Percentiles rank a stretch among this genome's conserved stretches.
Conservation (phyloP, 1,140 invertebrate genomes). For the Drosophila tropicalis region DNA sequence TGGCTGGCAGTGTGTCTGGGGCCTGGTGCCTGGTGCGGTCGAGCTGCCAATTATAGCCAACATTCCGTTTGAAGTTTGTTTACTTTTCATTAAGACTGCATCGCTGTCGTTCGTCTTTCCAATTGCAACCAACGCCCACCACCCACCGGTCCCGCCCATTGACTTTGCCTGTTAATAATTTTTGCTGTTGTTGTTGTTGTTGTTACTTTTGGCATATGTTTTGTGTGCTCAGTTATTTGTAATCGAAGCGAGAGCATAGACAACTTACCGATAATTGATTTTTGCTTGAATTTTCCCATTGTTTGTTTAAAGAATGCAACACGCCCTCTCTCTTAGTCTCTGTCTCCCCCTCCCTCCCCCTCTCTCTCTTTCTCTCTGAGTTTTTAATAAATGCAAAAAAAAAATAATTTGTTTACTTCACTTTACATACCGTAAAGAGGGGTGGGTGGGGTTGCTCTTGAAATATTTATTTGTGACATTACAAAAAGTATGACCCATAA, state of each 20-base stretch:
- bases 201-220: conserved; percentile 57
- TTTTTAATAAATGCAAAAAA: not conserved
- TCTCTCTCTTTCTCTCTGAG: not conserved
- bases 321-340: not conserved
- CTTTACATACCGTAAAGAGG: not conserved
- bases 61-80: conserved; percentile 79
- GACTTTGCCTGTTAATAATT: conserved; percentile 40
- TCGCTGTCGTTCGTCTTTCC: conserved; percentile 33
- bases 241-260: conserved; percentile 47
- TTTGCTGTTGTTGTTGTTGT: conserved; percentile 9
- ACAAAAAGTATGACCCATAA: conserved; percentile 33
- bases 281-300: conserved; percentile 21
- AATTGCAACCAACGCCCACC: conserved; percentile 35
- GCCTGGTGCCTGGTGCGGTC: conserved; percentile 12
- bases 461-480: conserved; percentile 8
- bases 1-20: not conserved
- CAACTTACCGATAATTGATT: conserved; percentile 70
- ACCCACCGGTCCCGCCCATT: not conserved
- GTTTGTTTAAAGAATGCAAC: conserved; percentile 51
- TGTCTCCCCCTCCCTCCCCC: not conserved
- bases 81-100: conserved; percentile 78
- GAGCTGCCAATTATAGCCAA: conserved; percentile 75
- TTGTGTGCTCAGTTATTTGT: conserved; percentile 38
- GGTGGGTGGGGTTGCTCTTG: not conserved
- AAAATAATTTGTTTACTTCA: conserved; percentile 5